These are phyloP conservation scores for Salpingus planirostris DNA, from an alignment of 2,888 invertebrate species.

Conservation along the genomic window DNA sequence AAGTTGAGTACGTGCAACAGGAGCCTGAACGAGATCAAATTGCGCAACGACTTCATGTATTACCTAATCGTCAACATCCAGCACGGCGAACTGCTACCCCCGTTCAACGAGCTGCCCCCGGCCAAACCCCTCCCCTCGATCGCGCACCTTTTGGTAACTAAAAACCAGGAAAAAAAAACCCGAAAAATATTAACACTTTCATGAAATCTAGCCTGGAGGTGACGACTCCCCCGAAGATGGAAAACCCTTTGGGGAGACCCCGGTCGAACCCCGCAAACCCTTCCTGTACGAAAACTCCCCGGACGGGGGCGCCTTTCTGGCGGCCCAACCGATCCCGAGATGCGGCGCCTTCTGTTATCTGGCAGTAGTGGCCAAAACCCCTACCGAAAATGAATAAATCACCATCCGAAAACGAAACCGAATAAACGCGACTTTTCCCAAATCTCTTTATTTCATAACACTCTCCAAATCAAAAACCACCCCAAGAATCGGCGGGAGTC, in stretches of 20 bases:
- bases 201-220: constrained; percentile 38
- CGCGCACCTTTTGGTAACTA: constrained; percentile 39
- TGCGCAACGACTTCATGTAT: constrained; percentile 48
- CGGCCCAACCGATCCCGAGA: constrained; percentile 48
- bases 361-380: constrained; percentile 41
- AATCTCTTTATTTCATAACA: background rate
- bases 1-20: constrained; percentile 42
- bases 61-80: constrained; percentile 44
- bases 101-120: constrained; percentile 46
- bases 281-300: constrained; percentile 46
- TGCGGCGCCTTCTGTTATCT: constrained; percentile 52
- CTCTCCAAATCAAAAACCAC: background rate
- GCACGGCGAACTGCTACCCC: constrained; percentile 41
- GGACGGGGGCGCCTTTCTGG: constrained; percentile 49
- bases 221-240: constrained; percentile 14
- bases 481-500: background rate
- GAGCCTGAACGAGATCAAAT: constrained; percentile 44
- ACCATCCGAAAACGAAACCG: constrained; percentile 4
- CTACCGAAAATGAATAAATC: constrained; percentile 13
- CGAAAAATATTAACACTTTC: too few relatives aligned
- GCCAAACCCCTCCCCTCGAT: constrained; percentile 40
- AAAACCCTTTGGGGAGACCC: constrained; percentile 15
- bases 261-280: constrained; percentile 27
- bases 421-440: constrained; percentile 4
- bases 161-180: too few relatives aligned